A percentile compares a stretch with the other conserved stretches of the same genome.
Evolutionary conservation across 2,888 invertebrate species (phyloP).

Genomic region (Dyspetes luteomarginatus): DNA sequence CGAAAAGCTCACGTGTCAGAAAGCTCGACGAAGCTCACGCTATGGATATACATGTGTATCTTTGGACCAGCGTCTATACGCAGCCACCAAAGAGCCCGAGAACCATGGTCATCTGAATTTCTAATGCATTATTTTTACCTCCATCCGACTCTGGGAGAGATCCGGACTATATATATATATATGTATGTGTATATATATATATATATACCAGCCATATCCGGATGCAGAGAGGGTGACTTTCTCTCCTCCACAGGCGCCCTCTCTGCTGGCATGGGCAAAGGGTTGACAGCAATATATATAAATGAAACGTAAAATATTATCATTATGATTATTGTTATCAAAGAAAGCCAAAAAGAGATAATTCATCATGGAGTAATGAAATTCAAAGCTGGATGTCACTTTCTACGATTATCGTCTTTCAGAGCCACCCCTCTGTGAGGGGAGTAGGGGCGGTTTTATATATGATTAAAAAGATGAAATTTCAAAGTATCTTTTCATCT

Average conservation of each 20-base stretch:
- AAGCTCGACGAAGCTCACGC: constrained; percentile 36
- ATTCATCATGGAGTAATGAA: constrained; percentile 21
- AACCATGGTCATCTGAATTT: constrained; percentile 83
- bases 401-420: neutral
- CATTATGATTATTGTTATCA: constrained; percentile 13
- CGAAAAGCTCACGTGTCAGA: constrained; percentile 28
- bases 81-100: constrained; percentile 37
- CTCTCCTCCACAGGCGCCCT: constrained; percentile 31
- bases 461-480: neutral
- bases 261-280: constrained; percentile 26
- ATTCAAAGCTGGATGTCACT: constrained; percentile 8
- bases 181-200: neutral
- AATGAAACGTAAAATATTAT: constrained; percentile 38
- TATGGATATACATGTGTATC: constrained; percentile 9
- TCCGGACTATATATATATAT: constrained; percentile 22
- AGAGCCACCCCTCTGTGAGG: neutral
- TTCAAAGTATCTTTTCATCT: neutral
- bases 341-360: neutral
- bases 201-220: no score
- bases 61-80: constrained; percentile 21
- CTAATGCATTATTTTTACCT: constrained; percentile 81
- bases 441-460: neutral
- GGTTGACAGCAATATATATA: constrained; percentile 45
- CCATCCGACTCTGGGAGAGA: constrained; percentile 38
- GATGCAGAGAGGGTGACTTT: constrained; percentile 65